phyloP scores from a whole-genome alignment of 2,888 invertebrate species.

The Ophion costatus region DNA sequence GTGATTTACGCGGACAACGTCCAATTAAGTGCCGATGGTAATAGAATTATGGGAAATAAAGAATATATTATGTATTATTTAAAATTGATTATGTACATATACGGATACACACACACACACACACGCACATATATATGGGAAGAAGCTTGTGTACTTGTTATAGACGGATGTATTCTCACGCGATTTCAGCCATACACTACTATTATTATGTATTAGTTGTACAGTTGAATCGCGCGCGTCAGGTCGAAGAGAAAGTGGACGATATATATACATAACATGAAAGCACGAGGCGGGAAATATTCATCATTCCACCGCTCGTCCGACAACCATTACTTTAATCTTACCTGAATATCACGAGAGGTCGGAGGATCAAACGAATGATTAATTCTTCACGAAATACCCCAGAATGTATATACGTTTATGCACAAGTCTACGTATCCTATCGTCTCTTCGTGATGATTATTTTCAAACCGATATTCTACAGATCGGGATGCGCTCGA shows the following conservation, averaged over 20 bases:
- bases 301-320: slow-evolving; percentile 67
- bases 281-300: slow-evolving; percentile 68
- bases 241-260: slow-evolving; percentile 66
- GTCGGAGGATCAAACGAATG: slow-evolving; percentile 70
- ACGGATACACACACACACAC: not conserved
- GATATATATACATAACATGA: slow-evolving; percentile 55
- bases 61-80: slow-evolving; percentile 44
- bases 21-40: slow-evolving; percentile 64
- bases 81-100: not conserved
- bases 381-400: slow-evolving; percentile 70
- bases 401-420: slow-evolving; percentile 33
- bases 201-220: slow-evolving; percentile 51
- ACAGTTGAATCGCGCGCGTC: slow-evolving; percentile 56
- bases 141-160: slow-evolving; percentile 28
- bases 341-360: slow-evolving; percentile 67
- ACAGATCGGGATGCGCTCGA: not conserved
- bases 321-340: slow-evolving; percentile 70
- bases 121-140: not conserved
- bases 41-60: slow-evolving; percentile 63
- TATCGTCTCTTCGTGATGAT: slow-evolving; percentile 36
- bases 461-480: slow-evolving; percentile 32
- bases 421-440: not conserved
- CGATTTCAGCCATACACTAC: slow-evolving; percentile 48
- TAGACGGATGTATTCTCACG: slow-evolving; percentile 65
- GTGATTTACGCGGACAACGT: slow-evolving; percentile 62